Evolutionary conservation across 37 sponge, comb jelly and placozoan genomes (phyloP).

Genomic region (Diacarnus erythraeanus): DNA sequence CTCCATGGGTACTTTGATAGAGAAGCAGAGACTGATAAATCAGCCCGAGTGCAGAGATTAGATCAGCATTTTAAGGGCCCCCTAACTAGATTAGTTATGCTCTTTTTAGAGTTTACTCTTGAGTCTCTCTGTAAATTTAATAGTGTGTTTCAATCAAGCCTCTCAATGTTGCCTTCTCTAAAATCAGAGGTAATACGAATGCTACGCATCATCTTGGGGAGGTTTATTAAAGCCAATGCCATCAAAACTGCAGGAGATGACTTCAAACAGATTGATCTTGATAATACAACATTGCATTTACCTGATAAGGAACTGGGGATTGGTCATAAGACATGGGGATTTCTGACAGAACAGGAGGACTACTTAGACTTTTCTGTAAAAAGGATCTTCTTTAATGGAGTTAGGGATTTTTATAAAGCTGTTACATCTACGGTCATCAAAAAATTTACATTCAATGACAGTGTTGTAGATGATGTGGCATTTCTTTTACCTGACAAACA

Average conservation of each 20-base stretch:
- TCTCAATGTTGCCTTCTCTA: conserved; percentile 28
- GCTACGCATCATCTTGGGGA: conserved; percentile 16
- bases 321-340: conserved; percentile 20
- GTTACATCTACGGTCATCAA: conserved; percentile 1
- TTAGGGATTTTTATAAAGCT: background rate
- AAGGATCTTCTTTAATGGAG: conserved; percentile 1
- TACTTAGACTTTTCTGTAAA: background rate
- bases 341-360: conserved; percentile 1
- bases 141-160: conserved; percentile 30
- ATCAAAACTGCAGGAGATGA: conserved; percentile 8
- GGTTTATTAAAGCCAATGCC: conserved; percentile 18
- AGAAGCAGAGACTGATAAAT: conserved; percentile 12
- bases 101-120: conserved; percentile 22
- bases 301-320: conserved; percentile 5
- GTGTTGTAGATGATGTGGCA: background rate
- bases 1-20: conserved; percentile 24
- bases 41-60: conserved; percentile 22
- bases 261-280: background rate
- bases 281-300: conserved; percentile 7
- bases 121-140: conserved; percentile 39
- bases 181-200: conserved; percentile 19
- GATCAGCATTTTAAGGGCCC: conserved; percentile 28
- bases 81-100: conserved; percentile 1
- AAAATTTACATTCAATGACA: conserved; percentile 3
- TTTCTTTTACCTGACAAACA: conserved; percentile 10